Conservation (phyloP, 2,797 vertebrate species). For the Hoplostethus mediterraneus region DNA sequence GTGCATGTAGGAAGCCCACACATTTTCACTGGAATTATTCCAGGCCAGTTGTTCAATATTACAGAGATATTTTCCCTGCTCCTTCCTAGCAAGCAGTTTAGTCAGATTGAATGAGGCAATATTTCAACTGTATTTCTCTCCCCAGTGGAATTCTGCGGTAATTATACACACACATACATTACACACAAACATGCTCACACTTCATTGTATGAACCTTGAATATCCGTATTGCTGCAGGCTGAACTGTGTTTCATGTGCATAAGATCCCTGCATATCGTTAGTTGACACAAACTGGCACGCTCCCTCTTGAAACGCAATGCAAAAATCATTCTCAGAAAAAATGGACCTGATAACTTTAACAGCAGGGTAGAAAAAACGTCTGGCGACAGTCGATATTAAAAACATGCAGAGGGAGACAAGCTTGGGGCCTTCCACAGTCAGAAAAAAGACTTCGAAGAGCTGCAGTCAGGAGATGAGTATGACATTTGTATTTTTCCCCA, state of each 20-base stretch:
- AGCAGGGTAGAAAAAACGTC: constrained; percentile 78
- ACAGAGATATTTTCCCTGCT: constrained; percentile 9
- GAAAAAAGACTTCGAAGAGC: constrained; percentile 94
- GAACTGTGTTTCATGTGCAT: constrained; percentile 24
- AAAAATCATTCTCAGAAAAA: constrained; percentile 50
- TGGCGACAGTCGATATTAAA: constrained; percentile 96
- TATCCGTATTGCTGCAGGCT: constrained; percentile 32
- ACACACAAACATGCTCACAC: constrained; percentile 19
- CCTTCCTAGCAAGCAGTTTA: constrained; percentile 42
- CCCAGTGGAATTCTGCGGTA: constrained; percentile 41
- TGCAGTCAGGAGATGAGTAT: constrained; percentile 91
- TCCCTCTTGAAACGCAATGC: constrained; percentile 41
- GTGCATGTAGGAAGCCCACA: constrained; percentile 12
- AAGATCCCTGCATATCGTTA: constrained; percentile 11
- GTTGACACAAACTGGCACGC: constrained; percentile 7
- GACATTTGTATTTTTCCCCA: constrained; percentile 86
- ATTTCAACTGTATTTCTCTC: constrained; percentile 59
- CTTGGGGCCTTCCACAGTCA: constrained; percentile 92
- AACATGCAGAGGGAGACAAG: constrained; percentile 91
- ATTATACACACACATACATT: constrained; percentile 9
- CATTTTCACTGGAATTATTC: constrained; percentile 32
- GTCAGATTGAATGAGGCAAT: constrained; percentile 35
- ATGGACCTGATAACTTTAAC: constrained; percentile 78
- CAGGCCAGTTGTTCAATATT: constrained; percentile 25
- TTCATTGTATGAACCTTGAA: constrained; percentile 22